These are phyloP conservation scores for Odobenus rosmarus DNA, from an alignment of 2,113 vertebrate genomes.

Conservation along the genomic window DNA sequence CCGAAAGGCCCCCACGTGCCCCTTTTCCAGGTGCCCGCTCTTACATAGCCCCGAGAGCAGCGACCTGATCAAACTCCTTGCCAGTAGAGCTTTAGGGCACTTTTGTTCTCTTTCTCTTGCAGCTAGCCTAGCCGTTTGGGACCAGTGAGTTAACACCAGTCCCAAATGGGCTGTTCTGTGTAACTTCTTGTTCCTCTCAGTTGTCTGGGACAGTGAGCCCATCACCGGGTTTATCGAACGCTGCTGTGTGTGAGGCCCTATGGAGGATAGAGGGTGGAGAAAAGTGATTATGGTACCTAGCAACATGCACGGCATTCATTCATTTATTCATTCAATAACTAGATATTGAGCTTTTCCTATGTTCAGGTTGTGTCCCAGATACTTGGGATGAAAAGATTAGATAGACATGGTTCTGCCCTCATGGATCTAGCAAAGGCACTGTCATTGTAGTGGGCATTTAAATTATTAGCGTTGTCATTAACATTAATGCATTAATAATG, in stretches of 20 bases:
- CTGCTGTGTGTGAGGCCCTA: neutral
- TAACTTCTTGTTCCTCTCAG: slow-evolving; percentile 9
- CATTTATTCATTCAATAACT: neutral
- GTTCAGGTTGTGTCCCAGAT: neutral
- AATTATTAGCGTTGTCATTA: neutral
- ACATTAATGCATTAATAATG: neutral
- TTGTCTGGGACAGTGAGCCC: slow-evolving; percentile 5
- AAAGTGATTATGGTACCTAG: neutral
- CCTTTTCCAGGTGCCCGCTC: neutral
- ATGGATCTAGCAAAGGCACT: neutral
- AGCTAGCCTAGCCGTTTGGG: neutral
- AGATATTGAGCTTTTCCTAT: neutral
- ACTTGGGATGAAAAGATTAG: neutral
- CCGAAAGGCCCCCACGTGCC: neutral
- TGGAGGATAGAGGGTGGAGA: neutral
- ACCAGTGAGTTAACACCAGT: slow-evolving; percentile 16
- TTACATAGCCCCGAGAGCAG: neutral
- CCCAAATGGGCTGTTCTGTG: neutral
- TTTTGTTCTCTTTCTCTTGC: slow-evolving; percentile 44
- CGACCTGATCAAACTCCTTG: slow-evolving; percentile 30
- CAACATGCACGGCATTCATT: neutral
- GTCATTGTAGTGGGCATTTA: neutral
- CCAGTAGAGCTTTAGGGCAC: neutral
- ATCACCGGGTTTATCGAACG: neutral
- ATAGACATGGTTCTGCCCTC: neutral